These are phyloP conservation scores for Troilus luridus DNA, from an alignment of 2,888 invertebrate genomes.

Conservation along the genomic window DNA sequence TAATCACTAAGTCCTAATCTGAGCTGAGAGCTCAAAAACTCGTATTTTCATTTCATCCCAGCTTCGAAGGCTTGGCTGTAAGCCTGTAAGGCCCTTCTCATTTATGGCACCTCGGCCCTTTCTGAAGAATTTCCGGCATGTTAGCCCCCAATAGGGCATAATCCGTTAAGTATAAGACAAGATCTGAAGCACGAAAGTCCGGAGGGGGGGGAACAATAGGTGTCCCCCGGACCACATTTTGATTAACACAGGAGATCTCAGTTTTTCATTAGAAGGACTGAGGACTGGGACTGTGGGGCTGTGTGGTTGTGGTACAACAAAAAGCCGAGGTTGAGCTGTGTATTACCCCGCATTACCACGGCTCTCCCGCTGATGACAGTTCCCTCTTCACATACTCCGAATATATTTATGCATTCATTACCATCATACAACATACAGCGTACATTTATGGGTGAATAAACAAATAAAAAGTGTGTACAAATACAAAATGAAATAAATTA, in stretches of 20 bases:
- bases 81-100: neutral
- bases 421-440: neutral
- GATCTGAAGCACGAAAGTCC: neutral
- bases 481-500: neutral
- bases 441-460: neutral
- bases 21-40: neutral
- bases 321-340: constrained; percentile 23
- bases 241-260: constrained; percentile 34
- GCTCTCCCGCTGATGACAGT: constrained; percentile 46
- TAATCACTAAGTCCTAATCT: neutral
- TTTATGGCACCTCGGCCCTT: neutral
- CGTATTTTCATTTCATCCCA: neutral
- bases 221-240: neutral
- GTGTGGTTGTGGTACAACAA: constrained; percentile 23
- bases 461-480: neutral
- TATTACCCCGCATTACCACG: constrained; percentile 35
- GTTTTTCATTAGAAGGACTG: constrained; percentile 32
- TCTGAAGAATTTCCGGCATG: neutral
- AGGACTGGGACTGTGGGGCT: no score
- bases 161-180: constrained; percentile 31
- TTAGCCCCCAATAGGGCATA: constrained; percentile 11
- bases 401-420: neutral
- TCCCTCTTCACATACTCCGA: neutral
- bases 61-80: neutral
- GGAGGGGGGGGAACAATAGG: neutral